These are phyloP conservation scores for Atethmia centrago DNA, from an alignment of 2,888 invertebrate species.

Conservation along the genomic window DNA sequence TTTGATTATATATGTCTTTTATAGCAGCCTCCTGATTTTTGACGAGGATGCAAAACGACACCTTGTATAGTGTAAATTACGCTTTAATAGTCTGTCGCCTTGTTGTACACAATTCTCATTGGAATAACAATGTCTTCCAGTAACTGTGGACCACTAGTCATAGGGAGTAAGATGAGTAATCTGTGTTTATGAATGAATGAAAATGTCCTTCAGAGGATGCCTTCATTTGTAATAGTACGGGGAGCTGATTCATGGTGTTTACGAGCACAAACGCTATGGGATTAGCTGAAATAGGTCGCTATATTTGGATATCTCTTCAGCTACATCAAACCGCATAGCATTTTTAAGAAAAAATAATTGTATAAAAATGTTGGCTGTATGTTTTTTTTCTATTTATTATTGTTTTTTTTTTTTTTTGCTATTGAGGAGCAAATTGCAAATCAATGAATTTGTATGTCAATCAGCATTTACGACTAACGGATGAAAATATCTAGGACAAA, in stretches of 20 bases:
- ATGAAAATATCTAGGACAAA: not conserved
- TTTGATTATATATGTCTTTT: no score
- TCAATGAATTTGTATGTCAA: not conserved
- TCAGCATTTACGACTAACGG: not conserved
- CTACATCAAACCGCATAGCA: not conserved
- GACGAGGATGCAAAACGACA: no score
- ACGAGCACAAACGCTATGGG: not conserved
- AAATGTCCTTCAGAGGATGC: constrained; percentile 13
- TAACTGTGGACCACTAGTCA: constrained; percentile 17
- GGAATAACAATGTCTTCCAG: constrained; percentile 32
- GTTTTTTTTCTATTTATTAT: not conserved
- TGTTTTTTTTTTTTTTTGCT: no score
- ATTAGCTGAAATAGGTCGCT: not conserved
- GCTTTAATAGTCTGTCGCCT: not conserved
- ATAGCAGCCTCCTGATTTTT: no score
- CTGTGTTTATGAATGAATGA: constrained; percentile 29
- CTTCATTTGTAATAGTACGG: not conserved
- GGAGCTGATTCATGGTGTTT: constrained; percentile 22
- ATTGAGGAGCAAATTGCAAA: not conserved
- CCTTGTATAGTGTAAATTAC: no score
- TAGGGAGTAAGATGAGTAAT: constrained; percentile 21
- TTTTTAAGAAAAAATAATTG: not conserved
- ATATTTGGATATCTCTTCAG: not conserved
- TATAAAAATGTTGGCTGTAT: not conserved
- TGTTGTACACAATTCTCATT: not conserved